Percentiles rank a stretch among this genome's conserved stretches.
Conservation (phyloP, 2,888 invertebrate species). For the Tyria jacobaeae region DNA sequence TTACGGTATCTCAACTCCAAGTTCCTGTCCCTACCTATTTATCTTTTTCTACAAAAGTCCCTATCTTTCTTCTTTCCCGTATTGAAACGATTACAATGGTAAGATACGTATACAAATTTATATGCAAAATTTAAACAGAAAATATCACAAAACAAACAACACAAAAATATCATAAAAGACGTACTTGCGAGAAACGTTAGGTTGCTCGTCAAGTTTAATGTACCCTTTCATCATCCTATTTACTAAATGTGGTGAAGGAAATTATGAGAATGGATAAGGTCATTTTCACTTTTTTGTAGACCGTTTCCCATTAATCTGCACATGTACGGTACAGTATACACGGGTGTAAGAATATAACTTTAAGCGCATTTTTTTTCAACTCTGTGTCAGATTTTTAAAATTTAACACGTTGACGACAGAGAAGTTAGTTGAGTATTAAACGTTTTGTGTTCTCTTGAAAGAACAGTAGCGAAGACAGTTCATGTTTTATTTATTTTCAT, state of each 20-base stretch:
- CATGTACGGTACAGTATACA: slow-evolving; percentile 5
- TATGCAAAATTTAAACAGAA: not conserved
- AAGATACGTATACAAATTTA: no score
- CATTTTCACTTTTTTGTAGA: slow-evolving; percentile 4
- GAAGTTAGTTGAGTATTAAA: not conserved
- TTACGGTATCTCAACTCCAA: no score
- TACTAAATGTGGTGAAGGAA: slow-evolving; percentile 5
- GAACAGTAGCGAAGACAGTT: not conserved
- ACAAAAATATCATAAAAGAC: not conserved
- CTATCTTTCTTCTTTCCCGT: no score
- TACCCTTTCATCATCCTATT: slow-evolving; percentile 12
- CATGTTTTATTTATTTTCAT: not conserved
- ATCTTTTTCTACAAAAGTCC: no score
- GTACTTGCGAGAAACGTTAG: not conserved
- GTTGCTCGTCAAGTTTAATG: slow-evolving; percentile 13
- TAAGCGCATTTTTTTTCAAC: not conserved
- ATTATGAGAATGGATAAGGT: not conserved
- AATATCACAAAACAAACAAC: not conserved
- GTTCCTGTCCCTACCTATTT: no score
- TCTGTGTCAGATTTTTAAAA: not conserved
- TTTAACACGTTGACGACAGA: not conserved
- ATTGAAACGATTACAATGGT: no score
- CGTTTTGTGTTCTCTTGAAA: no score
- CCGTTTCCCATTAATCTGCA: slow-evolving; percentile 9
- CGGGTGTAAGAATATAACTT: not conserved